Evolutionary conservation across 30 jellyfish, hydroid and myxozoan genomes (phyloP).

Genomic region (Catostylus mosaicus): DNA sequence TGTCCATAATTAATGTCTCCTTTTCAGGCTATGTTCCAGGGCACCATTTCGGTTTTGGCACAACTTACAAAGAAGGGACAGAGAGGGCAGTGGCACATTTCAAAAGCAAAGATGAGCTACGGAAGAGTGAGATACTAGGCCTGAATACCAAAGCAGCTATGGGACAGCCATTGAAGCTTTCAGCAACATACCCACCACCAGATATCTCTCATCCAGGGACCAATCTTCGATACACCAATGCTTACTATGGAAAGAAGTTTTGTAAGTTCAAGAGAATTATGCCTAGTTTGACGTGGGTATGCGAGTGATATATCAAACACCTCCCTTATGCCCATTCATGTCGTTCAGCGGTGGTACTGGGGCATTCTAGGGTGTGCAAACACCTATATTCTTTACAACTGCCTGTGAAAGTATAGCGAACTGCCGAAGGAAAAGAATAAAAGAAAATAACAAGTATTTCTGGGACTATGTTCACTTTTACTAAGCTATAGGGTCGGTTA

Average conservation of each 20-base stretch:
- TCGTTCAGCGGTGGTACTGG: background rate
- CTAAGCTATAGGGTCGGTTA: too few relatives aligned
- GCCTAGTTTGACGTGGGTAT: too few relatives aligned
- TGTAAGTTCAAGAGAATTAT: conserved; percentile 72
- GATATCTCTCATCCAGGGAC: conserved; percentile 89
- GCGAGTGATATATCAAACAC: background rate
- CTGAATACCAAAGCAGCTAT: conserved; percentile 52
- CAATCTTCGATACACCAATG: conserved; percentile 81
- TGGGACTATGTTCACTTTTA: too few relatives aligned
- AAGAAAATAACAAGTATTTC: too few relatives aligned
- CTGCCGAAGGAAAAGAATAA: too few relatives aligned
- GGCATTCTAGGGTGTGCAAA: too few relatives aligned
- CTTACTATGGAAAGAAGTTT: conserved; percentile 69
- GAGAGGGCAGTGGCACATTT: conserved; percentile 85
- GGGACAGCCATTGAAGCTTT: conserved; percentile 51
- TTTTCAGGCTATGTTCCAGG: conserved; percentile 90
- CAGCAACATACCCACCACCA: conserved; percentile 77
- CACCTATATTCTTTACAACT: too few relatives aligned
- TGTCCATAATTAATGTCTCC: too few relatives aligned
- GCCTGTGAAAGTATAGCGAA: too few relatives aligned
- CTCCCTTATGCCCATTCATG: too few relatives aligned
- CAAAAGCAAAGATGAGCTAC: conserved; percentile 41
- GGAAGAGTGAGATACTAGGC: conserved; percentile 34
- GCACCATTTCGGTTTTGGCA: conserved; percentile 82
- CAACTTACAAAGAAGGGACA: conserved; percentile 87